A percentile compares a stretch with the other conserved stretches of the same genome.
Conservation (phyloP, 2,113 vertebrate species). For the Apteryx mantelli region DNA sequence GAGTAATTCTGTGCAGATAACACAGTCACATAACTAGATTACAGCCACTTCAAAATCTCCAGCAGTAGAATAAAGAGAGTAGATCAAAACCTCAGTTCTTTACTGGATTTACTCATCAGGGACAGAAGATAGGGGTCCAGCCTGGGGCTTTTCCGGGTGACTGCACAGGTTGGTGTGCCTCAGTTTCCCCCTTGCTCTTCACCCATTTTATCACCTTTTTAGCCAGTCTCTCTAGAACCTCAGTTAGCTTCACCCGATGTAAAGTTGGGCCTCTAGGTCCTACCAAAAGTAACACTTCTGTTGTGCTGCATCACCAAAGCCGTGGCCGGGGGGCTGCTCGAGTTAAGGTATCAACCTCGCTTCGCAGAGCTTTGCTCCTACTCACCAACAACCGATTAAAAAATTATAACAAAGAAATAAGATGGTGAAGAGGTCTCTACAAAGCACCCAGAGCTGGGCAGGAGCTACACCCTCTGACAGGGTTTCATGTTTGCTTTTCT, state of each 20-base stretch:
- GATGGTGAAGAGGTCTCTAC: background rate
- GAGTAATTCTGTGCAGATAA: background rate
- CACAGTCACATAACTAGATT: accelerated
- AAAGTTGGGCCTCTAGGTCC: background rate
- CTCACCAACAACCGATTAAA: background rate
- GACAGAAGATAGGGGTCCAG: background rate
- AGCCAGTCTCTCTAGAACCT: background rate
- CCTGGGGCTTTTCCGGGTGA: background rate
- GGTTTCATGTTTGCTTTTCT: background rate
- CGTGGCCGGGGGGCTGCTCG: background rate
- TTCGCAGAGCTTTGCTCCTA: background rate
- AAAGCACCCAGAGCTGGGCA: background rate
- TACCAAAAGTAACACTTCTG: background rate
- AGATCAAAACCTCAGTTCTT: background rate
- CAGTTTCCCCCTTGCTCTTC: background rate
- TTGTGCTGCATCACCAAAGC: background rate
- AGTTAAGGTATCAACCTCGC: background rate
- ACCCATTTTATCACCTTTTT: background rate
- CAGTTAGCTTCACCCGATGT: background rate
- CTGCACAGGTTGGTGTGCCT: background rate
- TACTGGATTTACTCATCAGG: background rate
- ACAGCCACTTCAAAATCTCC: background rate
- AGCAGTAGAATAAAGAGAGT: background rate
- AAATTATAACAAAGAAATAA: background rate
- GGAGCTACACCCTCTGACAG: background rate